These are phyloP conservation scores for Thermophis baileyi DNA, from an alignment of 2,113 vertebrate genomes.

Conservation along the genomic window DNA sequence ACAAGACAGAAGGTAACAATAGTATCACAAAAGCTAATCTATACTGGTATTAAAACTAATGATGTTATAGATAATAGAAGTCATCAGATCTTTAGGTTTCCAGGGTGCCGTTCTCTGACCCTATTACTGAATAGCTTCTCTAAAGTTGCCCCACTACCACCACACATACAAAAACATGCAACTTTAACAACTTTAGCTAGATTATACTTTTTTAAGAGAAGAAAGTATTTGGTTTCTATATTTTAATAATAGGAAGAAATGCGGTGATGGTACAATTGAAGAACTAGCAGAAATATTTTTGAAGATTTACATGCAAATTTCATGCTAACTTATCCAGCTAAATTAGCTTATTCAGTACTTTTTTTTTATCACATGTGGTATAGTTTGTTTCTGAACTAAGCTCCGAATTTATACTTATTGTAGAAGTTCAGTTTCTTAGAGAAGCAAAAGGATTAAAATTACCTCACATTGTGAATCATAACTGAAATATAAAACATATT, in stretches of 20 bases:
- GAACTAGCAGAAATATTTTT: not conserved
- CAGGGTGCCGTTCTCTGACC: not conserved
- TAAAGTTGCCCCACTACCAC: not conserved
- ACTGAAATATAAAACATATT: not conserved
- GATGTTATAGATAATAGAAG: constrained; percentile 60
- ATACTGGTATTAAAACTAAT: constrained; percentile 57
- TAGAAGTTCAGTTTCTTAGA: not conserved
- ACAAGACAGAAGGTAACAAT: constrained; percentile 59
- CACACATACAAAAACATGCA: not conserved
- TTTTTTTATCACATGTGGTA: not conserved
- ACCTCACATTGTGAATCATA: not conserved
- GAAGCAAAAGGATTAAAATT: not conserved
- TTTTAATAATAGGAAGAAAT: constrained; percentile 14
- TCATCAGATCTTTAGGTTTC: constrained; percentile 32
- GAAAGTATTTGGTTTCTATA: constrained; percentile 45
- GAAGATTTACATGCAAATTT: not conserved
- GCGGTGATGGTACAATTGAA: not conserved
- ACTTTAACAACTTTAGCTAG: constrained; percentile 37
- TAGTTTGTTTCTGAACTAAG: not conserved
- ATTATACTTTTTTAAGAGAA: constrained; percentile 38
- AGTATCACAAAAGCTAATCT: constrained; percentile 58
- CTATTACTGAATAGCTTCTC: constrained; percentile 18
- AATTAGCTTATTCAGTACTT: not conserved
- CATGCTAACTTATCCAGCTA: not conserved
- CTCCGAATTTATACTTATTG: not conserved